These are phyloP conservation scores for Petroica traversi DNA, from an alignment of 2,113 vertebrate genomes.

Conservation along the genomic window DNA sequence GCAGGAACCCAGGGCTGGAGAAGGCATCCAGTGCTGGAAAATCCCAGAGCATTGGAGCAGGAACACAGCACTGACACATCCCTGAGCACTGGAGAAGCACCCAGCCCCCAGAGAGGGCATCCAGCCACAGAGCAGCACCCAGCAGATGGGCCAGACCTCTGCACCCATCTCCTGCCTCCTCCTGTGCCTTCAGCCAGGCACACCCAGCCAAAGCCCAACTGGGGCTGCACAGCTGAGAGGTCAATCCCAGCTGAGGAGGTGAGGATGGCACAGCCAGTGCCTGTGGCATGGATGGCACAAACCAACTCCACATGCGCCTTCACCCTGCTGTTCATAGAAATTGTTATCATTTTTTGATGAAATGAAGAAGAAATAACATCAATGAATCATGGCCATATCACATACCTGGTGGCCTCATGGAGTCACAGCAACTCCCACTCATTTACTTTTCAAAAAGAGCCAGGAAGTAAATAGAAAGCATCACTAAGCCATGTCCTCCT, in stretches of 20 bases:
- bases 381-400: neutral
- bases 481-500: neutral
- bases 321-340: neutral
- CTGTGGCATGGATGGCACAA: neutral
- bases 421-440: neutral
- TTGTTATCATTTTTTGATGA: neutral
- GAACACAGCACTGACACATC: no score
- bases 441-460: neutral
- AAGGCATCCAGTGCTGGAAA: neutral
- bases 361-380: neutral
- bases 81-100: no score
- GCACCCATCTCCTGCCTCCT: neutral
- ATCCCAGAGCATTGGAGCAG: neutral
- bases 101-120: neutral
- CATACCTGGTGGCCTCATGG: accelerated
- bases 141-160: accelerated
- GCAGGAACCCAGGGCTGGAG: neutral
- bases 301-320: neutral
- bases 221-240: accelerated
- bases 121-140: neutral
- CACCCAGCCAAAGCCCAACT: neutral
- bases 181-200: neutral
- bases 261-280: no score
- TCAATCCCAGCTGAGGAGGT: accelerated
- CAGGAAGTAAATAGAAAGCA: neutral